phyloP scores from a whole-genome alignment of 2,888 invertebrate species.

The Clivina fossor region DNA sequence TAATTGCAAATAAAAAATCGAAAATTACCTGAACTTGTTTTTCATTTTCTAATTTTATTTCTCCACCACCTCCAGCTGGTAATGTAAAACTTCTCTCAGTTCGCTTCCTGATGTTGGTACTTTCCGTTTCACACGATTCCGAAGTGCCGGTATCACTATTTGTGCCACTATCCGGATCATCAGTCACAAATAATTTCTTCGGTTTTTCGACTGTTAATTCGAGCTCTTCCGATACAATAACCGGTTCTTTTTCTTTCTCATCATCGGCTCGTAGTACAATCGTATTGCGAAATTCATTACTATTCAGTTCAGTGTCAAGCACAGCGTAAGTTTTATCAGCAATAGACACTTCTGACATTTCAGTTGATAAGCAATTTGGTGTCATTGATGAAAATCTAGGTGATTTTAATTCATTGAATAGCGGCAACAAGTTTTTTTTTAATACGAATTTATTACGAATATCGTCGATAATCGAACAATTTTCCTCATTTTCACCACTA shows the following conservation, averaged over 20 bases:
- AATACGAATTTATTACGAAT: too few species aligned
- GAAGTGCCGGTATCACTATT: conserved; percentile 25
- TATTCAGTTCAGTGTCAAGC: not conserved
- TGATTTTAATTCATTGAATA: not conserved
- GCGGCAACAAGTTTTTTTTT: conserved; percentile 2
- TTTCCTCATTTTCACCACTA: not conserved
- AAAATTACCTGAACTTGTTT: conserved; percentile 1
- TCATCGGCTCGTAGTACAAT: not conserved
- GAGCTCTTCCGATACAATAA: too few species aligned
- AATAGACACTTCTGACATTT: not conserved
- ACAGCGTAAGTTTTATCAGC: not conserved
- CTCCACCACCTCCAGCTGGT: not conserved
- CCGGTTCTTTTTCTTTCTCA: too few species aligned
- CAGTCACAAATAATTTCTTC: not conserved
- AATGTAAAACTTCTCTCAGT: not conserved
- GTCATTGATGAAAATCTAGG: not conserved
- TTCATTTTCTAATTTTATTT: conserved; percentile 4
- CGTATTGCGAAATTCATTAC: not conserved
- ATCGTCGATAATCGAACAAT: too few species aligned
- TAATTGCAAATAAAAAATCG: not conserved
- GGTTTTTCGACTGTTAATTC: not conserved
- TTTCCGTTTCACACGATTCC: conserved; percentile 17
- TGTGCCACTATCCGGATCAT: conserved; percentile 2
- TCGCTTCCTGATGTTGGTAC: not conserved
- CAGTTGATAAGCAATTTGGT: not conserved